phyloP scores from a whole-genome alignment of 2,888 invertebrate species.

The Lithophane ornitopus region DNA sequence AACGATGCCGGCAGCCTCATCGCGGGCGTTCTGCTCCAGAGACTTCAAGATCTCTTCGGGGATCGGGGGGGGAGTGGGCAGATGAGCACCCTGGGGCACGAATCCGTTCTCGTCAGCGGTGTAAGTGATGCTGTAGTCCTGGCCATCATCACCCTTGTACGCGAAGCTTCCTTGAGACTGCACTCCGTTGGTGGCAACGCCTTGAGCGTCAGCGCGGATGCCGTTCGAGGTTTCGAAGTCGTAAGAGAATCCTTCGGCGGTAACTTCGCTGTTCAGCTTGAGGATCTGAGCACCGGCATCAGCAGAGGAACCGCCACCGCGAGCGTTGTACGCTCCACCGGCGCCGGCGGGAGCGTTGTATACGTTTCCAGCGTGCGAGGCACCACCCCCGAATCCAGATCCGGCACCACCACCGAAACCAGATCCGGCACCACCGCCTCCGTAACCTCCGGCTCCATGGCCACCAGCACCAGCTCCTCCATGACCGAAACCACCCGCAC shows the following conservation, averaged over 20 bases:
- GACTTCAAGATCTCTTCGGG: slow-evolving; percentile 88
- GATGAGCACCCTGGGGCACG: slow-evolving; percentile 86
- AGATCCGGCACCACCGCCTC: slow-evolving; percentile 75
- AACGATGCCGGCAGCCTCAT: slow-evolving; percentile 87
- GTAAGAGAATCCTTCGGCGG: slow-evolving; percentile 86
- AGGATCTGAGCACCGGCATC: slow-evolving; percentile 86
- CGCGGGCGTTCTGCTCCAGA: slow-evolving; percentile 88
- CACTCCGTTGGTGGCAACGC: slow-evolving; percentile 87
- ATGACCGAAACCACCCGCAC: slow-evolving; percentile 80
- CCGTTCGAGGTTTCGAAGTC: slow-evolving; percentile 89
- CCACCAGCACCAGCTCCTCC: slow-evolving; percentile 64
- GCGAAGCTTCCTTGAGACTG: slow-evolving; percentile 88
- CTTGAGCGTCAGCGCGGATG: slow-evolving; percentile 86
- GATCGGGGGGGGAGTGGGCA: slow-evolving; percentile 88
- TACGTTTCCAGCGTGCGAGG: slow-evolving; percentile 60
- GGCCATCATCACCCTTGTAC: slow-evolving; percentile 89
- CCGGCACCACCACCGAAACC: slow-evolving; percentile 71
- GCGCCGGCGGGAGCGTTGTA: slow-evolving; percentile 68
- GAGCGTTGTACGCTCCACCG: slow-evolving; percentile 70
- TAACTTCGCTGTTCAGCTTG: slow-evolving; percentile 84
- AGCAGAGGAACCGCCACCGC: slow-evolving; percentile 71
- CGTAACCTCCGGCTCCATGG: slow-evolving; percentile 58
- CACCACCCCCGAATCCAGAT: slow-evolving; percentile 64
- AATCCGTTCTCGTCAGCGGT: slow-evolving; percentile 89
- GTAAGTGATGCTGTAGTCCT: slow-evolving; percentile 88